These are phyloP conservation scores for Pomatorhinus ruficollis DNA, from an alignment of 2,113 vertebrate species.

Conservation along the genomic window DNA sequence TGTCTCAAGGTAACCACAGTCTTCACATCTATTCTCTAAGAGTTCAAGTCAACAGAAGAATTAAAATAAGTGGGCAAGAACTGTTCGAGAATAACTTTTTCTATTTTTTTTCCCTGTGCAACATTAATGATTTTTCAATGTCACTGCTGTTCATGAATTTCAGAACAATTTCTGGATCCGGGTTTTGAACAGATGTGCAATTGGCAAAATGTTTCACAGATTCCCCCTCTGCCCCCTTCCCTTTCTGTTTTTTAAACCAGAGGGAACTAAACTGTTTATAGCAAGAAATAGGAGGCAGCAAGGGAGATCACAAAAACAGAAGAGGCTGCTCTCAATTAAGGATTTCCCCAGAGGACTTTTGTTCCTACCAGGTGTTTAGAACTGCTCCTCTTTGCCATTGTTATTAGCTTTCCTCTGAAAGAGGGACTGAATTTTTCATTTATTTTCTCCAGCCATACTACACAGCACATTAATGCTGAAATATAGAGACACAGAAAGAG, in stretches of 20 bases:
- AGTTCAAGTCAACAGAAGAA: background rate
- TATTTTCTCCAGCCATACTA: background rate
- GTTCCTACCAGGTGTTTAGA: slow-evolving; percentile 55
- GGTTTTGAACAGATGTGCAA: slow-evolving; percentile 40
- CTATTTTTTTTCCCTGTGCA: background rate
- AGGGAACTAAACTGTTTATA: slow-evolving; percentile 22
- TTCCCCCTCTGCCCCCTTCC: background rate
- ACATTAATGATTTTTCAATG: background rate
- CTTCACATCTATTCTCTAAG: background rate
- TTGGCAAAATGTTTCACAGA: background rate
- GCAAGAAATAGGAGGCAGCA: slow-evolving; percentile 2
- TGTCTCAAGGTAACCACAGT: background rate
- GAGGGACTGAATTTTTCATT: background rate
- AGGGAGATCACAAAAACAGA: slow-evolving; percentile 36
- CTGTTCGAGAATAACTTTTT: background rate
- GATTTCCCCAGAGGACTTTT: slow-evolving; percentile 13
- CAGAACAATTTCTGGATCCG: slow-evolving; percentile 2
- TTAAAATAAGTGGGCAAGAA: background rate
- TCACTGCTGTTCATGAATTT: background rate
- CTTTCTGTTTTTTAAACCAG: background rate
- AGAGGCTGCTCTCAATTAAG: slow-evolving; percentile 36
- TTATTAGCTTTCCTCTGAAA: background rate
- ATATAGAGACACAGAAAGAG: background rate
- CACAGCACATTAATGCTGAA: background rate
- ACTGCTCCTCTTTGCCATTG: background rate